Base-by-base conservation (phyloP, 2,113 vertebrate genomes). In the Zosterops borbonicus region DNA sequence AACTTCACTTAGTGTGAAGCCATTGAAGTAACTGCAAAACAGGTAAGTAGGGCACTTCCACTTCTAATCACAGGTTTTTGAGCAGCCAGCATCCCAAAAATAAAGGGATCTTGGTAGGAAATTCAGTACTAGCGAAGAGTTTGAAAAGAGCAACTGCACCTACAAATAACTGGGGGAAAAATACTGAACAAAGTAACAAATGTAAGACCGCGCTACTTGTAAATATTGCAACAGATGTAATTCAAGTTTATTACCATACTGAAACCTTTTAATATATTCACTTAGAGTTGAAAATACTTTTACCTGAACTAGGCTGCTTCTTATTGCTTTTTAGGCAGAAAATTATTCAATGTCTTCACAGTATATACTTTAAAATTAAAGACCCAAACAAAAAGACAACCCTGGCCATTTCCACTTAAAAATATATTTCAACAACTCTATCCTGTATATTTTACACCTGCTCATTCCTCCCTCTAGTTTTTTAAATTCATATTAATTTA, bases 361-460 rank as follows among this genome's bases (percentile, higher is more conserved):
- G 62, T 35, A 86, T 5, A 44, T 4, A 37, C 9, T 50, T 63
- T 8, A 10, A 75, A 19, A 33, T 69, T 39, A 46, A 77, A 60
- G 14, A 15, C 5, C 3, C 11, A 47, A 53, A 24, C 5, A 49
- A 47, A 33, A 67, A 58, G 27, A 65, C 7, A 53, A 59, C 1
- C 12, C 10, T 52, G 46, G 14, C 4, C 5, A 2, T 7, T 14
- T 9, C 14, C 4, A 9, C 9, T 3, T 22, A 35, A 41, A 37
- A 19, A 59, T 29, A 41, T 8, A 10, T 7, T 46, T 37, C 24
- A 62, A 59, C 12, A 77, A 67, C 2, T 4, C 5, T 10, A 68
- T 6, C 21, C 7, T 46, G 9, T 29, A 4, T 52, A 55, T 63
- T 63, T 86, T 22, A 87, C 2, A 3, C n/a, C 24, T 69, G 18